Base-by-base conservation (phyloP, 2,888 invertebrate genomes). In the Heliothis peltigera region DNA sequence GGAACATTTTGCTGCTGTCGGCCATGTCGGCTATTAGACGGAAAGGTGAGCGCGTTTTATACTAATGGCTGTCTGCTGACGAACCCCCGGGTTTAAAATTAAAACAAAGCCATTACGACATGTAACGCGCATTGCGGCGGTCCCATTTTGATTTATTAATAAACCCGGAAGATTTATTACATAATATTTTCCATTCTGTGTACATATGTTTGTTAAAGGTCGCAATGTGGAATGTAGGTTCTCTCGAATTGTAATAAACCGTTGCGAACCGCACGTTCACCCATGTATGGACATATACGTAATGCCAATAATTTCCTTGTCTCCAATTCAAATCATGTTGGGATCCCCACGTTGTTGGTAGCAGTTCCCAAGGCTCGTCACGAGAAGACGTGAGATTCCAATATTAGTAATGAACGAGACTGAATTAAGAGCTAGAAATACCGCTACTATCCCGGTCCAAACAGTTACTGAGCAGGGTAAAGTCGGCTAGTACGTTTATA, bases 11-110 rank as follows among this genome's bases (percentile, higher is more conserved):
- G 56, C 54, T 66, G 53, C 48, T 57, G 52, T 65, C 55, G 39
- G 44, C 59, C 52, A 39, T 60, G 72, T 53, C 73, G 19, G 7
- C 42, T 61, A 61, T 72, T 66, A 51, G 35, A 28, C 54, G 46
- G 61, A 72, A 72, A 71, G 61, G 73, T 72, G 71, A 71, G 66
- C 60, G 32, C 54, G 61, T 61, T 61, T 71, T 48, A 53, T 62
- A 71, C 59, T 59, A 71, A 70, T 60, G 59, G 25, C 18, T 12
- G 46, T 72, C 54, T 35, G 46, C 19, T 42, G 46, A 43, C 42
- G 22, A 54, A 32, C 56, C 60, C 35, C n/a, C 22, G 39, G 42
- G 48, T 32, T 32, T 49, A 28, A 46, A 64, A 44, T 70, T 39
- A 56, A 47, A 52, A 53, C 64, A 51, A 52, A 51, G 64, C 51